A percentile compares a stretch with the other conserved stretches of the same genome.
Conservation (phyloP, 2,797 vertebrate species). For the Muscicapa comitata region DNA sequence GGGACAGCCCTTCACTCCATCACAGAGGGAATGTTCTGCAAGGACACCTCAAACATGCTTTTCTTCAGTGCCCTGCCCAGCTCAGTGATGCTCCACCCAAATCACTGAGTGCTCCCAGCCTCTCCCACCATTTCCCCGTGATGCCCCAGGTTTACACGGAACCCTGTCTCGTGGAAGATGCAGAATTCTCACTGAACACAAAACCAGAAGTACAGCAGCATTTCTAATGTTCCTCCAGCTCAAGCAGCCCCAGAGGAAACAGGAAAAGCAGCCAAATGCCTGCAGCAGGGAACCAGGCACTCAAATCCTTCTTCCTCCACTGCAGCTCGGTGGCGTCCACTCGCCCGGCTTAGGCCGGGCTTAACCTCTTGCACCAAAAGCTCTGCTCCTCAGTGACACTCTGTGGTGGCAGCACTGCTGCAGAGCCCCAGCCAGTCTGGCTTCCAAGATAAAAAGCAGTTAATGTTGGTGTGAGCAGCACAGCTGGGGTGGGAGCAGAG, state of each 20-base stretch:
- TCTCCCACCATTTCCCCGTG: fast-evolving
- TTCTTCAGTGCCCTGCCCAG: background rate
- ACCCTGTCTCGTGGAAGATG: background rate
- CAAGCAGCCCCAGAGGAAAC: background rate
- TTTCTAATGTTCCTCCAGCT: background rate
- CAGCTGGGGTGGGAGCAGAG: conserved; percentile 33
- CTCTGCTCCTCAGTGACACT: background rate
- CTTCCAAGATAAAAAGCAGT: conserved; percentile 58
- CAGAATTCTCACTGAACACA: background rate
- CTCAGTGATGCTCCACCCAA: background rate
- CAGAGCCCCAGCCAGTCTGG: conserved; percentile 40
- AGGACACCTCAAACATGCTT: background rate
- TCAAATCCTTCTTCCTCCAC: conserved; percentile 35
- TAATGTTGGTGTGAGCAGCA: conserved; percentile 56
- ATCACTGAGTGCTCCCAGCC: background rate
- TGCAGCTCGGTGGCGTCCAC: conserved; percentile 4
- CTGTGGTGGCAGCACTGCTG: conserved; percentile 53
- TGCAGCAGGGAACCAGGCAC: background rate
- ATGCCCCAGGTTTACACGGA: background rate
- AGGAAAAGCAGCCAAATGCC: background rate
- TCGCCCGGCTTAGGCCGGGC: background rate
- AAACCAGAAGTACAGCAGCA: background rate
- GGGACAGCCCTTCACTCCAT: background rate
- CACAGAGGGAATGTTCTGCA: background rate
- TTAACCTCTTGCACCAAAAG: background rate